A percentile compares a stretch with the other conserved stretches of the same genome.
phyloP scores from a whole-genome alignment of 2,797 vertebrate species.

The Tragelaphus oryx region DNA sequence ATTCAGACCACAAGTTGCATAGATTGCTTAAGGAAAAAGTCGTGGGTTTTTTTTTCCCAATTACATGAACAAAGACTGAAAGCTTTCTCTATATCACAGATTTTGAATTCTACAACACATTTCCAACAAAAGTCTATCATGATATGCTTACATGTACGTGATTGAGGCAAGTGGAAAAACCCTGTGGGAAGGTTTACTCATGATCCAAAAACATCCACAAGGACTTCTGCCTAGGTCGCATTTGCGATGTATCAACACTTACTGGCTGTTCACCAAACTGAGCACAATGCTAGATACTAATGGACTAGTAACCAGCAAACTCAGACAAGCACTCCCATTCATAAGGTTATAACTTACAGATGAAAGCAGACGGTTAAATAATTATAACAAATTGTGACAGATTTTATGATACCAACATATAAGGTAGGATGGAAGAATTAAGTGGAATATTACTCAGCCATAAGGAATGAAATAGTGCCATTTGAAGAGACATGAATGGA shows the following conservation, averaged over 20 bases:
- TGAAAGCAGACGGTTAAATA: neutral
- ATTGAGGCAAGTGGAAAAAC: neutral
- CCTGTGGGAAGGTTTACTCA: neutral
- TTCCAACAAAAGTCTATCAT: neutral
- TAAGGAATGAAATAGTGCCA: neutral
- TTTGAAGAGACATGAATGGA: neutral
- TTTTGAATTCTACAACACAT: neutral
- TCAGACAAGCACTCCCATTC: neutral
- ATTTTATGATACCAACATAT: neutral
- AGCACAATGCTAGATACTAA: neutral
- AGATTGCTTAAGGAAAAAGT: too few species aligned
- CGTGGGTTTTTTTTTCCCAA: too few species aligned
- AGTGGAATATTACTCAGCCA: neutral
- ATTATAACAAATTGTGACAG: neutral
- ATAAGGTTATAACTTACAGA: neutral
- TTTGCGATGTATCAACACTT: neutral
- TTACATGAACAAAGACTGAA: neutral
- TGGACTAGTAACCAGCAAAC: neutral
- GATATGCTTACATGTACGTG: neutral
- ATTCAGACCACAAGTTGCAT: too few species aligned
- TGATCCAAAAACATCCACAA: neutral
- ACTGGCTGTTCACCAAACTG: neutral
- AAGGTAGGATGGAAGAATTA: neutral
- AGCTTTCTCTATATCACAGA: neutral
- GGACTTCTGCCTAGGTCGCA: neutral